phyloP scores from a whole-genome alignment of 92 coral and sea anemone species.

The Porites evermanni region DNA sequence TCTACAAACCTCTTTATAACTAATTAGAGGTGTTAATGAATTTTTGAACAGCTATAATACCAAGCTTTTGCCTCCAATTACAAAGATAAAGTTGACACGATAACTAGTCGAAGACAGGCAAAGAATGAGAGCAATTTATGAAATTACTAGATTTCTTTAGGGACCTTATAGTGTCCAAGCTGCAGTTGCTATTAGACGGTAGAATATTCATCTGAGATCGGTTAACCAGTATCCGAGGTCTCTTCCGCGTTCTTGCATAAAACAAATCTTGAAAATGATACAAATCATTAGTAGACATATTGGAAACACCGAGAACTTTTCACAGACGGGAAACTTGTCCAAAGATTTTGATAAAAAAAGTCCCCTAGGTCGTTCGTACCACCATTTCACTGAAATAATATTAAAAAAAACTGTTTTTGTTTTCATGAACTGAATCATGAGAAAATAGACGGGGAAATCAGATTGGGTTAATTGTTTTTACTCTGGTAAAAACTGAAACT shows the following conservation, averaged over 20 bases:
- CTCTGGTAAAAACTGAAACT: too few species aligned
- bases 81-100: constrained; percentile 11
- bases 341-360: too few species aligned
- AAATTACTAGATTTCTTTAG: constrained; percentile 2
- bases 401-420: too few species aligned
- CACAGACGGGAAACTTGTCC: too few species aligned
- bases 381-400: too few species aligned
- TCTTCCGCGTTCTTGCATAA: constrained; percentile 30
- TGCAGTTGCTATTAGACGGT: too few species aligned
- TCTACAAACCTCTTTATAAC: not conserved
- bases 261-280: not conserved
- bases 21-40: not conserved
- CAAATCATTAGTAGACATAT: too few species aligned
- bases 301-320: too few species aligned
- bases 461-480: too few species aligned
- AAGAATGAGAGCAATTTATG: constrained; percentile 33
- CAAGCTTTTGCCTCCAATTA: not conserved
- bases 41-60: not conserved
- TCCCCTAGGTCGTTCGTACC: too few species aligned
- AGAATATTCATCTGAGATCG: not conserved
- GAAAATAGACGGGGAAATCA: too few species aligned
- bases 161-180: not conserved
- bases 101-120: not conserved
- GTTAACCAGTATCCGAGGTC: not conserved
- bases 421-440: too few species aligned